Base-by-base conservation (phyloP, 2,888 invertebrate genomes). In the Apotomis turbidana region DNA sequence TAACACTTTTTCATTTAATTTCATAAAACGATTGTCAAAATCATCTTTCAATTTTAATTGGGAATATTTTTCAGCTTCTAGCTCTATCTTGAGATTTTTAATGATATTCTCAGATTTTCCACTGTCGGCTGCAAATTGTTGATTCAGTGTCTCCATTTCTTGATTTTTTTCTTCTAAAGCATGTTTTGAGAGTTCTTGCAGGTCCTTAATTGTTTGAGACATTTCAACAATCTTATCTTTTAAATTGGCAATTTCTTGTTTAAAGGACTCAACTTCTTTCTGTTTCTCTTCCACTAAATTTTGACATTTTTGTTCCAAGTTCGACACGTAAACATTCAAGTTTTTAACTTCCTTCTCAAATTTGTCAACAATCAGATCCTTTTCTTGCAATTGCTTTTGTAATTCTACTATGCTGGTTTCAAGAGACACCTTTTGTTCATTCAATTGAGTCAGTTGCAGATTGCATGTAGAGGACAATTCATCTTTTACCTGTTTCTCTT, bases 141-240 rank as follows among this genome's bases (percentile, higher is more conserved):
- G 84, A 10, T 89, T 72, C 15, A 91, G 79, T 2, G 87, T 87
- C 82, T 90, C 81, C 74, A 91, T 89, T 75, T 93, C 90, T 64
- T 83, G 77, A 77, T 87, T 81, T 73, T 90, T 90, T 5, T 82
- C 79, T 67, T 90, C 87, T 74, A 90, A 85, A 12, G 82, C 78
- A 63, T 77, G 71, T 70, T 82, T 83, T 3, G 84, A 85, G 74
- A 82, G 82, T 64, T 88, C 85, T 68, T 77, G 81, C 58, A 84
- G 87, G 51, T 87, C 85, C 77, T 83, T 87, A 9, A 90, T 75
- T 59, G 83, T 86, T 74, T 87, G 90, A 75, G 89, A 89, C 27
- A 91, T 75, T 81, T 91, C 90, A 80, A 86, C 88, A 1, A 90
- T 83, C 74, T 88, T 85, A 76, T 88, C 89, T 68, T 88, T 89